A percentile compares a stretch with the other conserved stretches of the same genome.
These are phyloP conservation scores for Brachyrhaphis roseni DNA, from an alignment of 2,797 vertebrate species.

Conservation along the genomic window DNA sequence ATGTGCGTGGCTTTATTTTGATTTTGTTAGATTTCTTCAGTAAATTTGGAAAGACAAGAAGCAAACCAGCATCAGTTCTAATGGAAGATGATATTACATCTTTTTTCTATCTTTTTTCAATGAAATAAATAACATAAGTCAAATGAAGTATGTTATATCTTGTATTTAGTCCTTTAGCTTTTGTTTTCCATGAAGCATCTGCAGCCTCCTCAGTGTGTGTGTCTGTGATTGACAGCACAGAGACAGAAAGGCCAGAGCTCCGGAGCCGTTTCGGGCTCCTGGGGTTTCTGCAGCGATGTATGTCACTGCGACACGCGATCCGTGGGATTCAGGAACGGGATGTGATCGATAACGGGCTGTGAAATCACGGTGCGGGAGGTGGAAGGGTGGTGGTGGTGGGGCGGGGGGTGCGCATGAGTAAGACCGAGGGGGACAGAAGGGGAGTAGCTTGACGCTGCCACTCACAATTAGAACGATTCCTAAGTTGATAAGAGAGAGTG, in stretches of 20 bases:
- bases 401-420: not conserved
- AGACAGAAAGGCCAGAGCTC: slow-evolving; percentile 79
- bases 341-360: slow-evolving; percentile 78
- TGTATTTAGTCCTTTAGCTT: not conserved
- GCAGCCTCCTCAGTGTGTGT: slow-evolving; percentile 25
- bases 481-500: slow-evolving; percentile 37
- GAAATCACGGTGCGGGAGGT: slow-evolving; percentile 1
- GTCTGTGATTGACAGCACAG: slow-evolving; percentile 60
- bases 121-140: not conserved
- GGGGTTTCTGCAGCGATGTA: slow-evolving; percentile 77
- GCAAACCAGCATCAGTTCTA: no score
- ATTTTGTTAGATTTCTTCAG: no score
- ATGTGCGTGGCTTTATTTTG: no score
- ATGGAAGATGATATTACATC: no score
- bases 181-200: slow-evolving; percentile 5
- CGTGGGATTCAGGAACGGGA: slow-evolving; percentile 73
- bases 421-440: slow-evolving; percentile 3
- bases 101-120: not conserved
- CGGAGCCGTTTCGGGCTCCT: slow-evolving; percentile 69
- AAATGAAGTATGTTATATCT: not conserved
- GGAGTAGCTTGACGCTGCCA: slow-evolving; percentile 34
- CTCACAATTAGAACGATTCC: slow-evolving; percentile 45
- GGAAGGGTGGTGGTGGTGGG: not conserved
- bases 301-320: slow-evolving; percentile 83
- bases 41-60: no score